Evolutionary conservation across 2,888 invertebrate species (phyloP), one percentile per base, ranked within the genome.

Genomic region (Noctua fimbriata): DNA sequence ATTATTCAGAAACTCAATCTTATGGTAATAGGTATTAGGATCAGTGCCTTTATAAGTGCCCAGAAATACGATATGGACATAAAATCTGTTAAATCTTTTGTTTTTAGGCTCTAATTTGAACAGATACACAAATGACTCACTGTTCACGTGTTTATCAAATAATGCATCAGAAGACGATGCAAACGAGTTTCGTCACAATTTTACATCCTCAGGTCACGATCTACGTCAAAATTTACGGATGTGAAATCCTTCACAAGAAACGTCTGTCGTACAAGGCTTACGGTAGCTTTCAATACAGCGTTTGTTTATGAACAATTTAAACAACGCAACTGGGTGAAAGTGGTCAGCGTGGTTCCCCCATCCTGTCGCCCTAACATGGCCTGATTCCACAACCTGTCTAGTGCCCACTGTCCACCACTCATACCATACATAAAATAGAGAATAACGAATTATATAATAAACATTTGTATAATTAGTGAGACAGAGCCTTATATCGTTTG

Each of bases 251-350:
- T 89, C 85, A 85, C 84, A 83, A 76, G 77, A 85, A 81, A 79
- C 85, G 66, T 63, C 80, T 81, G 71, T 63, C 24, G 36, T 36
- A n/a, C 41, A n/a, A 63, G 36, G 14, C 67, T 36, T 69, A 52
- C 47, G 28, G 81, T 32, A 24, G n/a, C 69, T 70, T 81, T 70
- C 41, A 80, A 49, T 76, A 41, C 24, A 55, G 12, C 32, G 55
- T 76, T 58, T 70, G 49, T 70, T 69, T 74, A 49, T 73, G 60
- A 32, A 80, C 55, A 75, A 81, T 67, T 47, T 60, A 49, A 69
- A 73, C 82, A 69, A 69, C 58, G 44, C 47, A 58, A 89, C 92
- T 91, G 90, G 41, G 94, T 93, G 95, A 95, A 95, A 95, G 95
- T 89, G 89, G 87, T 86, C 90, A 87, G 44, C 36, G 6, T 69